Evolutionary conservation across 1,140 invertebrate species (phyloP).

Genomic region (Drosophila oshimai): DNA sequence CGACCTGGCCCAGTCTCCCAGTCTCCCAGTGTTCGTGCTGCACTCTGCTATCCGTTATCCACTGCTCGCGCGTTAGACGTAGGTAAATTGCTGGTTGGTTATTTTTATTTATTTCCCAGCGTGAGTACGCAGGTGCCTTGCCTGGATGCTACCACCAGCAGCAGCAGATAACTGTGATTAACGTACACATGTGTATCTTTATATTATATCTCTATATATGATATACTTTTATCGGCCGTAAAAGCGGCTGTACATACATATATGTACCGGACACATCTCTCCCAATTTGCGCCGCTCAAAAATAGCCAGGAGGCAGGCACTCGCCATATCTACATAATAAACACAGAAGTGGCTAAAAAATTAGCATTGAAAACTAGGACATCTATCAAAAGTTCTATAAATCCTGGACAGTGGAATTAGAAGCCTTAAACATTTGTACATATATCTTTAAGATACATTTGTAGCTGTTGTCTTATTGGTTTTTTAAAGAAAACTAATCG

Average conservation of each 20-base stretch:
- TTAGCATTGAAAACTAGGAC: neutral
- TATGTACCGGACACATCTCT: conserved; percentile 9
- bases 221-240: neutral
- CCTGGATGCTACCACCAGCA: neutral
- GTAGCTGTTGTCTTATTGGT: too few relatives aligned
- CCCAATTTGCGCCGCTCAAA: conserved; percentile 53
- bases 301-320: conserved; percentile 40
- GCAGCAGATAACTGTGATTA: neutral
- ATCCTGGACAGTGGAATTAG: too few relatives aligned
- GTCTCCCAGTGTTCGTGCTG: conserved; percentile 76
- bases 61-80: conserved; percentile 64
- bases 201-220: too few relatives aligned
- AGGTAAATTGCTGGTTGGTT: conserved; percentile 52
- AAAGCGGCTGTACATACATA: neutral
- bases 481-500: too few relatives aligned
- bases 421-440: too few relatives aligned
- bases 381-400: neutral
- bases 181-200: neutral
- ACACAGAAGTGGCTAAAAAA: conserved; percentile 1
- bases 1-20: conserved; percentile 56
- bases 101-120: conserved; percentile 17
- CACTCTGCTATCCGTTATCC: conserved; percentile 71
- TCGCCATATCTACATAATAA: conserved; percentile 1
- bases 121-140: conserved; percentile 8
- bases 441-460: too few relatives aligned